A percentile compares a stretch with the other conserved stretches of the same genome.
Evolutionary conservation across 2,888 invertebrate genomes (phyloP).

Genomic region (Cephus runcator): DNA sequence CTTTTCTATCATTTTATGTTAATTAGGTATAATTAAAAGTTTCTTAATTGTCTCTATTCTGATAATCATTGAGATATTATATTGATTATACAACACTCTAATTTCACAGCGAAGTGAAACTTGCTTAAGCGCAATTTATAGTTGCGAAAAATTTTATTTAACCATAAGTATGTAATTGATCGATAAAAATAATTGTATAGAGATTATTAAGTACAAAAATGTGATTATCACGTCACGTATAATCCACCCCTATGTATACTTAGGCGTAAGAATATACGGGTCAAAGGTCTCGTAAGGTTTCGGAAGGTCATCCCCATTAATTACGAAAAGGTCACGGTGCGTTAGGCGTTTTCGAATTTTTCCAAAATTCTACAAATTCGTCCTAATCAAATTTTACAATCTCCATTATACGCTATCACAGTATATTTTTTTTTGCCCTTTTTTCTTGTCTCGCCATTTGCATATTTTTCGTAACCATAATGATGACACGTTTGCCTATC

Average conservation of each 20-base stretch:
- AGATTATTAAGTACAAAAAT: not conserved
- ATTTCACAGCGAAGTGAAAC: not conserved
- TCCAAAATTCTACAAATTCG: not conserved
- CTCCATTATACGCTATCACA: no score
- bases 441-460: no score
- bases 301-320: not conserved
- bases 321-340: not conserved
- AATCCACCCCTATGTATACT: no score
- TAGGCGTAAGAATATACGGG: no score
- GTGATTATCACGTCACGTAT: not conserved
- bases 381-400: not conserved
- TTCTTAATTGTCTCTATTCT: not conserved
- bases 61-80: not conserved
- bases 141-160: not conserved
- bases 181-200: not conserved
- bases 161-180: no score
- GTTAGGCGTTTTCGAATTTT: not conserved
- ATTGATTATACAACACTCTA: not conserved
- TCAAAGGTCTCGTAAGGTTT: not conserved
- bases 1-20: no score
- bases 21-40: not conserved
- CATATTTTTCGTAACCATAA: no score
- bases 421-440: no score
- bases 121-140: not conserved
- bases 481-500: no score